phyloP scores from a whole-genome alignment of 1,140 invertebrate species.

The Pemphigus obesinymphae region DNA sequence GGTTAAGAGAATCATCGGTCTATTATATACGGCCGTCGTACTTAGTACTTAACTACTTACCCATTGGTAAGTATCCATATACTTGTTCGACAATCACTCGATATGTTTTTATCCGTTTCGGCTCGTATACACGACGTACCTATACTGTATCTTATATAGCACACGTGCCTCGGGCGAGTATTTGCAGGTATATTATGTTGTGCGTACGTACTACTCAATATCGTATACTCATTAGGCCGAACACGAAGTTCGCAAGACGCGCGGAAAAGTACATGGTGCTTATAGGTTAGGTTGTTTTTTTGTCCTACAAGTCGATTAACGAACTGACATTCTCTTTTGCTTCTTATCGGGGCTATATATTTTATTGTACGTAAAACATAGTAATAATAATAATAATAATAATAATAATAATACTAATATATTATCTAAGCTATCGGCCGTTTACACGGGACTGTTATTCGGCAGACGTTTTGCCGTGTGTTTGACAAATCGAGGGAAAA shows the following conservation, averaged over 20 bases:
- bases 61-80: no score
- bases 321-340: neutral
- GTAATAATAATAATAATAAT: no score
- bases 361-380: neutral
- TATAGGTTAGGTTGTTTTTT: neutral
- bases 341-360: neutral
- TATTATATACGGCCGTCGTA: no score
- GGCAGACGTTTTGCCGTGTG: no score
- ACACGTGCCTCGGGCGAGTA: neutral
- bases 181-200: neutral
- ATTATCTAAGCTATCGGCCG: neutral
- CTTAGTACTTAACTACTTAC: no score
- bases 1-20: no score
- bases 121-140: no score
- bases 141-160: neutral
- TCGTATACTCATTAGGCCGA: neutral
- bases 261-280: neutral
- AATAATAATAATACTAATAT: no score
- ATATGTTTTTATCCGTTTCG: no score
- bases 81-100: no score
- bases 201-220: no score
- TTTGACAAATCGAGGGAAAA: no score
- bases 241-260: slow-evolving; percentile 11
- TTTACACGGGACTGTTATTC: neutral
- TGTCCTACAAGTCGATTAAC: neutral